phyloP scores from a whole-genome alignment of 1,140 invertebrate genomes.

The Hyphantria cunea region DNA sequence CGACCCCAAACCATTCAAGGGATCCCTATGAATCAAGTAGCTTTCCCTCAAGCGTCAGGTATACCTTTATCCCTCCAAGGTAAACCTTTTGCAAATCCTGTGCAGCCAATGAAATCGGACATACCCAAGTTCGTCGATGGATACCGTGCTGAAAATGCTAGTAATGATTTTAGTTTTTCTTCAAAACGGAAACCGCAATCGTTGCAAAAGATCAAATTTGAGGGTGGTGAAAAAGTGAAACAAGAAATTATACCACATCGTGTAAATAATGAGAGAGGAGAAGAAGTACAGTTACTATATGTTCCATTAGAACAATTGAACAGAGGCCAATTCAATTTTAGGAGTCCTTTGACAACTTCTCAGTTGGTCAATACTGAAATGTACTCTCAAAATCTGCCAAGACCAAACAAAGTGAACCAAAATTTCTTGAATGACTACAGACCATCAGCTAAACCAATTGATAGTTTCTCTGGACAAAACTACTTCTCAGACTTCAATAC shows the following conservation, averaged over 20 bases:
- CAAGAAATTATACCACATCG: constrained; percentile 42
- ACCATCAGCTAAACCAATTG: constrained; percentile 44
- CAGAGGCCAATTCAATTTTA: constrained; percentile 81
- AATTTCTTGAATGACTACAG: constrained; percentile 54
- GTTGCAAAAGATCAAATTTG: constrained; percentile 67
- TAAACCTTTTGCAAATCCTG: constrained; percentile 49
- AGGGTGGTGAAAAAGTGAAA: constrained; percentile 53
- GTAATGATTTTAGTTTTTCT: constrained; percentile 37
- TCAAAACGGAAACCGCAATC: constrained; percentile 57
- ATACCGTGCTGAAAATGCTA: constrained; percentile 67
- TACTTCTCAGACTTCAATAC: constrained; percentile 57
- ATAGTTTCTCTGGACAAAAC: constrained; percentile 46
- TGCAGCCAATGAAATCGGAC: constrained; percentile 47
- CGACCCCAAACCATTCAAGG: constrained; percentile 42
- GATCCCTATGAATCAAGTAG: constrained; percentile 40
- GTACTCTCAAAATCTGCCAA: constrained; percentile 54
- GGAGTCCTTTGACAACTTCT: constrained; percentile 51
- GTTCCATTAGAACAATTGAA: constrained; percentile 89
- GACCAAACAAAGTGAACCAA: constrained; percentile 57
- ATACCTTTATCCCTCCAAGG: constrained; percentile 45
- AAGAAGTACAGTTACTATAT: constrained; percentile 90
- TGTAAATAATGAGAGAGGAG: constrained; percentile 80
- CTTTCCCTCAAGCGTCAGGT: constrained; percentile 42
- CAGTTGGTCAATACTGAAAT: constrained; percentile 61
- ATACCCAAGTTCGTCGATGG: constrained; percentile 69